Base-by-base conservation (phyloP, 2,113 vertebrate species). In the Oreochromis niloticus region DNA sequence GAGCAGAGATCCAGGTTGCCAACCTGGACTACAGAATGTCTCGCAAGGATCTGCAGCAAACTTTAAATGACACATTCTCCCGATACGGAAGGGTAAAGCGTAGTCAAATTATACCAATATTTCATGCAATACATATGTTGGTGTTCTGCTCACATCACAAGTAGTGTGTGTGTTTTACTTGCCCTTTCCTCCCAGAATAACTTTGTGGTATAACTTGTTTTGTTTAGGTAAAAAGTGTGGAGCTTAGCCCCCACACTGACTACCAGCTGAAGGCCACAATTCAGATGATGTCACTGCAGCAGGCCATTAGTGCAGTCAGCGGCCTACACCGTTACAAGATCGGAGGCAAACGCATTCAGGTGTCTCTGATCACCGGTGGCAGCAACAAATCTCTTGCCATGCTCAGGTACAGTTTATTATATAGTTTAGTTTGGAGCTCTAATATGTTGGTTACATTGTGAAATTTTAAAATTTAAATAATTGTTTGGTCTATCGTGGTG, bases 11-110 rank as follows among this genome's bases (percentile, higher is more conserved):
- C 90, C 98, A 98, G 80, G 96, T 99, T 91, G 97, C 97, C 90
- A 99, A 99, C 88, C 85, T 99, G 81, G 99, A 99, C 94, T 99
- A 99, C 95, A 97, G 98, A 85, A 95, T 99, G 91, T 98, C 98
- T 81, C 97, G 98, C 81, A 99, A 99, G 87, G 98, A 99, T 55
- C 94, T 99, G 59, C 98, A 97, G 91, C 98, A 99, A 91, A 96
- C 95, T 1, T 92, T 99, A 83, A 96, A 97, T 13, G 97, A 99
- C 32, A 93, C 94, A 1, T 99, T 99, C 91, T 97, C 97, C 24
- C 96, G 96, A 84, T 97, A 98, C 54, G 98, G 99, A 87, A 97
- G 97, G 97, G 99, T 99, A 95, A 96, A 87, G 63, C 17, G 0
- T 32, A 7, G 14, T 61, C 1, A 78, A 34, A 78, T 0, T 78